Evolutionary conservation across 2,888 invertebrate genomes (phyloP), one percentile per base, ranked within the genome.

Genomic region (Nomada fabriciana): DNA sequence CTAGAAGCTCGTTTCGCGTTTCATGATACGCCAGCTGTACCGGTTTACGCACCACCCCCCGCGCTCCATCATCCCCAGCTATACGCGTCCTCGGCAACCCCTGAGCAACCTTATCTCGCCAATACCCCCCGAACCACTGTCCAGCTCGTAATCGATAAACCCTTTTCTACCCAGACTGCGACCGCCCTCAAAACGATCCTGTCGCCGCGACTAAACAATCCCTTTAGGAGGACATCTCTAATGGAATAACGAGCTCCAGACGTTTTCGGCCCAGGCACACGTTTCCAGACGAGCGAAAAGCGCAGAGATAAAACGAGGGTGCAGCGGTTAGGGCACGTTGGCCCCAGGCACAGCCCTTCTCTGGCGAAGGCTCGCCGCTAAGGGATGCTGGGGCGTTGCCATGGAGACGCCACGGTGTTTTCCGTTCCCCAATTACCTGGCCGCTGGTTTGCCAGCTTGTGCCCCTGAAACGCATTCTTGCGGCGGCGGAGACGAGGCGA

Each of bases 341-440:
- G 36, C 83, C 74, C 64, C 20, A 79, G 74, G 59, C 77, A 76
- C 36, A 53, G 61, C 25, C 73, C 63, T 70, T 60, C 55, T 50
- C 25, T 36, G 43, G 65, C 72, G 20, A 76, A 72, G 72, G 74
- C 69, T 72, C 53, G 61, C 59, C 11, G 65, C 65, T 75, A 86
- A 88, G 82, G 86, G 88, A 90, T 83, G 89, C 82, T 83, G 82
- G 91, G 90, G 90, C 76, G 91, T 91, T 91, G 87, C 90, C 85
- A 91, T 92, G 89, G 88, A 61, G 68, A 88, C 83, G 70, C 82
- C 85, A 90, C 90, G 89, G 86, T 91, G 90, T 91, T 91, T 90
- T 90, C 89, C 78, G 83, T 90, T 89, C 89, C 89, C 86, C 89
- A 90, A 91, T 91, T 91, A 91, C 88, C 89, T 89, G 83, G 84